phyloP scores from a whole-genome alignment of 30 jellyfish, hydroid and myxozoan genomes.

The Mastigias papua region DNA sequence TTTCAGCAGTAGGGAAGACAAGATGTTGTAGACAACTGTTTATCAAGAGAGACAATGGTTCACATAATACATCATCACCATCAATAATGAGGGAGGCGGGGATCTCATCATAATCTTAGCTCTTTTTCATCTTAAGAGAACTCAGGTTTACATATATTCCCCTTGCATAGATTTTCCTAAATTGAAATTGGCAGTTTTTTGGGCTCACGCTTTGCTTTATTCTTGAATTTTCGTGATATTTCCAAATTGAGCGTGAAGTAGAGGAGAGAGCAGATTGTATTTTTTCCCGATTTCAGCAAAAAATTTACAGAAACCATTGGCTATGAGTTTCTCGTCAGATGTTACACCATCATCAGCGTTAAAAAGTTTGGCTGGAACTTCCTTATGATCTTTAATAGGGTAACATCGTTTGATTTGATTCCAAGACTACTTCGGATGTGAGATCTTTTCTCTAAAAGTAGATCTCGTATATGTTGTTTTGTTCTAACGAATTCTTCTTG shows the following conservation, averaged over 20 bases:
- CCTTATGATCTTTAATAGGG: background rate
- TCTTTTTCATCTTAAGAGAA: constrained; percentile 29
- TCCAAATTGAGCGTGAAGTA: too few relatives aligned
- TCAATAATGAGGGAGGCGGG: constrained; percentile 34
- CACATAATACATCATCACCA: constrained; percentile 37
- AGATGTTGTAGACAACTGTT: constrained; percentile 5
- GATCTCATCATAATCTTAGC: constrained; percentile 14
- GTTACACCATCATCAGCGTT: too few relatives aligned
- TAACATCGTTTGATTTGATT: background rate
- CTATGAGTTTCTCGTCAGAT: too few relatives aligned
- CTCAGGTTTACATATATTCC: constrained; percentile 4
- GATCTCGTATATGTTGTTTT: background rate
- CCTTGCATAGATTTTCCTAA: constrained; percentile 21
- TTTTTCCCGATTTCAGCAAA: too few relatives aligned
- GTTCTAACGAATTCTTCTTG: background rate
- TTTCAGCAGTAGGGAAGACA: constrained; percentile 39
- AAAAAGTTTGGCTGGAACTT: background rate
- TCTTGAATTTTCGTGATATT: too few relatives aligned
- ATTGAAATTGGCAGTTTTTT: constrained; percentile 19
- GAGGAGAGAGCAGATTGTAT: too few relatives aligned
- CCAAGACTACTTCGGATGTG: too few relatives aligned
- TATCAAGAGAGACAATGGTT: constrained; percentile 24
- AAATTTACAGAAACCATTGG: too few relatives aligned
- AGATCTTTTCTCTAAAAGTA: background rate
- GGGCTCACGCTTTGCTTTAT: too few relatives aligned